These are phyloP conservation scores for Tragopan temminckii DNA, from an alignment of 2,797 vertebrate species.

Conservation along the genomic window DNA sequence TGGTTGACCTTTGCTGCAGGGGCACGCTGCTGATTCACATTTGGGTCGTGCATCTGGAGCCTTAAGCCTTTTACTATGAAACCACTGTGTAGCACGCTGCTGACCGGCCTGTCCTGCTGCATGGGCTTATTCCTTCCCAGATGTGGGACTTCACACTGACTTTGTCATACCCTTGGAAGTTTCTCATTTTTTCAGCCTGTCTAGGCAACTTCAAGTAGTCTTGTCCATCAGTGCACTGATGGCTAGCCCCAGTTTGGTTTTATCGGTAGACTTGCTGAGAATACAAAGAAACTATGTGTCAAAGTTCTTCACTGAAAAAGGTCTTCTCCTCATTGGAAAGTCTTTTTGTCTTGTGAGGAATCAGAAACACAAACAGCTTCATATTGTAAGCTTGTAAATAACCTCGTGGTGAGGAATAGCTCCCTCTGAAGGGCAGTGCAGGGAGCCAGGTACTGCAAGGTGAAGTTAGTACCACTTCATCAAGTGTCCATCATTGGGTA, in stretches of 20 bases:
- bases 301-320: not conserved
- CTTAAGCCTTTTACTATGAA: not conserved
- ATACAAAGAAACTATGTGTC: rapidly evolving
- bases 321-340: not conserved
- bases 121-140: not conserved
- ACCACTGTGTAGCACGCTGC: not conserved
- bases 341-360: too few species aligned
- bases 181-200: too few species aligned
- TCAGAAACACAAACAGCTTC: not conserved
- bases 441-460: not conserved
- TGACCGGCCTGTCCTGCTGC: not conserved
- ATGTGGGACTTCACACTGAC: not conserved
- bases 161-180: not conserved
- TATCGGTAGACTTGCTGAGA: not conserved
- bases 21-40: too few species aligned
- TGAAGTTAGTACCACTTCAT: not conserved
- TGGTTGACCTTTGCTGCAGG: not conserved
- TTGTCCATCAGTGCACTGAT: not conserved
- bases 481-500: not conserved
- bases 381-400: not conserved
- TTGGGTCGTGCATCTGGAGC: not conserved
- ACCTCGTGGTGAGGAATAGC: not conserved
- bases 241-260: not conserved
- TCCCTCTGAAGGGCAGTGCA: not conserved
- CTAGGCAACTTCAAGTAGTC: not conserved